Evolutionary conservation across 1,140 invertebrate species (phyloP), one percentile per base, ranked within the genome.

Genomic region (Lordiphosa mommai): DNA sequence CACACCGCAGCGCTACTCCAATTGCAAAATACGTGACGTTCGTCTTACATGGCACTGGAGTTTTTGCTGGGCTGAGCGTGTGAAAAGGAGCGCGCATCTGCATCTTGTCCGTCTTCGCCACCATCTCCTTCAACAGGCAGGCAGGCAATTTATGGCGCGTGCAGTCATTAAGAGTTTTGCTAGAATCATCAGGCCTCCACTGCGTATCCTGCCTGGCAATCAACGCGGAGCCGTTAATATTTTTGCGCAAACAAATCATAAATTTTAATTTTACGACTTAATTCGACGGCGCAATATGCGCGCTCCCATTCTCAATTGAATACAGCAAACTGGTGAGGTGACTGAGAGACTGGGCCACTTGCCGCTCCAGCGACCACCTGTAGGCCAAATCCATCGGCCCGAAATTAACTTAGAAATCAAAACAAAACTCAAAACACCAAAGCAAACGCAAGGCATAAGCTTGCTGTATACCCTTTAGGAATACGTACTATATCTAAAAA

Each of bases 191-290:
- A 37, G 23, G 50, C 43, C 36, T 23, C 16, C 37, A 38, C 43
- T 32, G 30, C 34, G 9, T 64, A 20, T 10, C 20, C 16, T 12
- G 23, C 13, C 52, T 41, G 52, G 37, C 73, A 76, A 84, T 76
- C 71, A 80, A 55, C 56, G 29, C 34, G 37, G 38, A 53, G 61
- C 49, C 50, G 61, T 66, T 66, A 58, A 76, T 76, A 68, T 50
- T 70, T 76, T 76, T 76, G 72, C 61, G 50, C 72, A 84, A 84
- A 84, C 77, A 84, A 82, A 82, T 82, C 77, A 68, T 82, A 82
- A 82, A 82, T 84, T 76, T 82, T 84, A 50, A 82, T 82, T 84
- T 82, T 53, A 84, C 56, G 77, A 84, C 79, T 84, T 84, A 84
- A 84, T 84, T 76, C 77, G 76, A 76, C 70, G 59, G 50, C 74